Evolutionary conservation across 2,113 vertebrate genomes (phyloP), one percentile per base, ranked within the genome.

Genomic region (Pygoscelis antarcticus): DNA sequence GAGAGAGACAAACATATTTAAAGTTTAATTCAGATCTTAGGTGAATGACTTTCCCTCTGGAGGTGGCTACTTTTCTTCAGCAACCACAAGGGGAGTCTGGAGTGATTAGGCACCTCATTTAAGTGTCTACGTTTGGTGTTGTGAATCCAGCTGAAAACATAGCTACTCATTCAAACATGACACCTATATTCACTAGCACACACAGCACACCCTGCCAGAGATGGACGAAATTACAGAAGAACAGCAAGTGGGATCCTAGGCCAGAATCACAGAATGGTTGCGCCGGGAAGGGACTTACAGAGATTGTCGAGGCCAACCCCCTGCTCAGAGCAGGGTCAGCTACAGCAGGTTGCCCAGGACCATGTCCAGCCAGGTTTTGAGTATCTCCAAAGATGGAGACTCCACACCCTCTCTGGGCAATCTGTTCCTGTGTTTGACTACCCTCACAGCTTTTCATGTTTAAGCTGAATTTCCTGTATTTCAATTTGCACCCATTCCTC

Each of bases 271-370:
- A 64, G 61, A 80, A 64, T 16, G 11, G 21, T 9, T 38, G 36
- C 57, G 26, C 20, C 6, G 7, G 75, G 36, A 90, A 57, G 18
- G 13, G 40, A 55, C 16, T n/a, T 32, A 10, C 6, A 19, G 15
- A 27, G 38, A 42, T 10, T 6, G 8, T 3, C 1, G 2, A 61
- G n/a, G 16, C 13, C 40, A 54, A 29, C 6, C 7, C 10, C 15
- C 46, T 54, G 46, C 60, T 83, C 46, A 66, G 58, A 78, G 44
- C 20, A 78, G 20, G 34, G 34, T 36, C 72, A 72, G 34, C 12
- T 79, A 55, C 46, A 84, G 74, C 49, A 61, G 52, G 40, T 46
- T 84, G 46, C 60, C 30, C 54, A 84, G 26, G 54, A 66, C 36
- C 1, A 1, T 1, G 0, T 19, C 54, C 44, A 60, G 65, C 74